These are phyloP conservation scores for Melanogrammus aeglefinus DNA, from an alignment of 2,797 vertebrate species.

Conservation along the genomic window DNA sequence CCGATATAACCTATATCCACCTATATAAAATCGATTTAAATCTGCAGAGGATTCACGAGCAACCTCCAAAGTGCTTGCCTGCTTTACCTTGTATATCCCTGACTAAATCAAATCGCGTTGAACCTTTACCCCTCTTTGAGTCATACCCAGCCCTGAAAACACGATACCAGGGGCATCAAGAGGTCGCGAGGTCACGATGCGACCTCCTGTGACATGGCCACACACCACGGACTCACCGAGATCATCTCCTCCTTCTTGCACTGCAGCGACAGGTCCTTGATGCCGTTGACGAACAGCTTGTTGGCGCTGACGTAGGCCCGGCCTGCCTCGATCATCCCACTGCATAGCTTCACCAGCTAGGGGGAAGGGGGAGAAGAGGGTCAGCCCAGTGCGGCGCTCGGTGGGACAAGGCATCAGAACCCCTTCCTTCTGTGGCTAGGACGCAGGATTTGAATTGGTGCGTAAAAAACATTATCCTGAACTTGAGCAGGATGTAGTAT, in stretches of 20 bases:
- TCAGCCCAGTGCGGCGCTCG: background rate
- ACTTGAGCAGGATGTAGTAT: background rate
- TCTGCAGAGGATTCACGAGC: no score
- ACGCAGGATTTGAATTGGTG: background rate
- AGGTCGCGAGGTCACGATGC: background rate
- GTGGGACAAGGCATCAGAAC: background rate
- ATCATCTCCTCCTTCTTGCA: conserved; percentile 93
- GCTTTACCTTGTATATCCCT: no score
- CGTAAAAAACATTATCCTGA: background rate
- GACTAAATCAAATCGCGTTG: no score
- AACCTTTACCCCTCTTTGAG: no score
- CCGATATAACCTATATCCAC: no score
- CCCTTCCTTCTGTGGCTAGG: background rate
- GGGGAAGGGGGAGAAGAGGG: conserved; percentile 15
- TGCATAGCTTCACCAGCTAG: conserved; percentile 95
- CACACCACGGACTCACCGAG: conserved; percentile 76
- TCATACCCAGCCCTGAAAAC: no score
- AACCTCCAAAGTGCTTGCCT: no score
- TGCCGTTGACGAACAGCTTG: conserved; percentile 91
- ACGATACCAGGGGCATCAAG: no score
- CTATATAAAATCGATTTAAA: no score
- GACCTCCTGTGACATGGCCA: background rate
- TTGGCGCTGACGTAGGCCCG: conserved; percentile 90
- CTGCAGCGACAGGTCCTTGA: conserved; percentile 91
- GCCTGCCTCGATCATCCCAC: conserved; percentile 93